phyloP scores from a whole-genome alignment of 1,140 invertebrate species.

The Scaptomyza montana region DNA sequence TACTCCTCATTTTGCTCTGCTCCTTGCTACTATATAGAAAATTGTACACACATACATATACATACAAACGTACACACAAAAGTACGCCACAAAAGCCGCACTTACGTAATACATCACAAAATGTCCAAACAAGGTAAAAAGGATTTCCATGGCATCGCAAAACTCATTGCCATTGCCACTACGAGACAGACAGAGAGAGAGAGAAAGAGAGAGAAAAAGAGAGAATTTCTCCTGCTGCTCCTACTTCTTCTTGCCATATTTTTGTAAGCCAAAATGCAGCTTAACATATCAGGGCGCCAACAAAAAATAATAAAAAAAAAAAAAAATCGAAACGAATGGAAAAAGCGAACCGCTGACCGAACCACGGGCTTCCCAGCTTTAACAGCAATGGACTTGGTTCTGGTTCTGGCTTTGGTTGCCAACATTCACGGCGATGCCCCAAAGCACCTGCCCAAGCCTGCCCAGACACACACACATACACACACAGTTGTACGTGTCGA shows the following conservation, averaged over 20 bases:
- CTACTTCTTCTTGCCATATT: slow-evolving; percentile 55
- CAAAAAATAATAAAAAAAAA: slow-evolving; percentile 13
- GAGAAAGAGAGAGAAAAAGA: too few species aligned
- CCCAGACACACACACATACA: background rate
- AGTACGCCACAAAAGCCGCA: slow-evolving; percentile 73
- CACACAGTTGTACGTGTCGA: slow-evolving; percentile 26
- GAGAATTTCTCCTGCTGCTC: background rate
- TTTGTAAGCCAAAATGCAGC: slow-evolving; percentile 81
- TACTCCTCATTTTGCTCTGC: slow-evolving; percentile 31
- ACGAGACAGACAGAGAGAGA: background rate
- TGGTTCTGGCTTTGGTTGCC: slow-evolving; percentile 26
- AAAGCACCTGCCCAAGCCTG: slow-evolving; percentile 57
- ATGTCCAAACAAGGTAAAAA: slow-evolving; percentile 79
- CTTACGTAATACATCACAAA: slow-evolving; percentile 80
- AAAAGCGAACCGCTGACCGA: slow-evolving; percentile 65
- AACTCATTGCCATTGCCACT: slow-evolving; percentile 41
- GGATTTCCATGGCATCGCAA: slow-evolving; percentile 64
- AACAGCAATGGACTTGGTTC: slow-evolving; percentile 3
- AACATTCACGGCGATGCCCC: slow-evolving; percentile 32
- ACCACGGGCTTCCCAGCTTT: slow-evolving; percentile 30
- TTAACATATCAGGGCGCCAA: slow-evolving; percentile 73
- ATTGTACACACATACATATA: slow-evolving; percentile 18
- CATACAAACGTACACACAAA: slow-evolving; percentile 16
- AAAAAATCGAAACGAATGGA: slow-evolving; percentile 44
- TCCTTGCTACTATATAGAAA: slow-evolving; percentile 21